phyloP scores from a whole-genome alignment of 2,797 vertebrate species.

The Spinibarbus caldwelli region DNA sequence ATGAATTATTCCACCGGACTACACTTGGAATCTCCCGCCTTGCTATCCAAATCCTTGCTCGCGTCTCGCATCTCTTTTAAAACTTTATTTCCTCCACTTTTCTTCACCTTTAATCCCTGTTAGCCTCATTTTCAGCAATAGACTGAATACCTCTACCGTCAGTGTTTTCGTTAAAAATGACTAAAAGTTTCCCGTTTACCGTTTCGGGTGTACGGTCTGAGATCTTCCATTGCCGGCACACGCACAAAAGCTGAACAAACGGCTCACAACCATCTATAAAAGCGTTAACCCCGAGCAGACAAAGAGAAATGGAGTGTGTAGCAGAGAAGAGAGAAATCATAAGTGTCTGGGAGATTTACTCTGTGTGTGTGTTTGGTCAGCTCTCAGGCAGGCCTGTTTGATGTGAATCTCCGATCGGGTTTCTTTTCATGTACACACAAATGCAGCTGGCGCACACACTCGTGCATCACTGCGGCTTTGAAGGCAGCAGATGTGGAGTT shows the following conservation, averaged over 20 bases:
- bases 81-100: conserved; percentile 23
- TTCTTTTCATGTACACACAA: conserved; percentile 44
- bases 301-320: conserved; percentile 39
- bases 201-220: background rate
- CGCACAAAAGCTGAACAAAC: background rate
- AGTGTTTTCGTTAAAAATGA: background rate
- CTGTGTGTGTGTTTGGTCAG: conserved; percentile 24
- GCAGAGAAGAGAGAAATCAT: conserved; percentile 29
- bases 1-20: conserved; percentile 17
- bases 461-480: conserved; percentile 41
- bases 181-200: background rate
- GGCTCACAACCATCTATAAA: conserved; percentile 27
- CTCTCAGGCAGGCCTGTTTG: conserved; percentile 41
- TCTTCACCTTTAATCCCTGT: background rate
- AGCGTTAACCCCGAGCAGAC: conserved; percentile 26
- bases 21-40: background rate
- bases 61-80: background rate
- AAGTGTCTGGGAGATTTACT: conserved; percentile 32
- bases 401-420: conserved; percentile 44
- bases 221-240: background rate
- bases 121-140: background rate
- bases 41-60: background rate
- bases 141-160: background rate
- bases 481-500: conserved; percentile 22
- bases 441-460: conserved; percentile 37